Base-by-base conservation (phyloP, 2,888 invertebrate species). In the Amblyjoppa fuscipennis region DNA sequence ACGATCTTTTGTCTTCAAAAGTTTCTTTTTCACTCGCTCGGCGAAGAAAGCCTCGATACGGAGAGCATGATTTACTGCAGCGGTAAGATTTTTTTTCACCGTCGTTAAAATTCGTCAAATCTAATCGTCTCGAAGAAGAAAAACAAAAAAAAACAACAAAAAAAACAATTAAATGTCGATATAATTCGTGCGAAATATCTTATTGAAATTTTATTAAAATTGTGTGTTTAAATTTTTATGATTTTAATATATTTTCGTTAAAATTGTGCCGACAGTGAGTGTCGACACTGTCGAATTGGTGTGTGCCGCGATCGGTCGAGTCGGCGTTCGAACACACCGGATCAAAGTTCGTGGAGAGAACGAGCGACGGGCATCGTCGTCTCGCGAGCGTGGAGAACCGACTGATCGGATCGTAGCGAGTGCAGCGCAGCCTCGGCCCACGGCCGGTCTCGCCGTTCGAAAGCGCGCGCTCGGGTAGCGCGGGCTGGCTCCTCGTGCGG, bases 311-410 rank as follows among this genome's bases (percentile, higher is more conserved):
- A 86, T 85, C 85, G 82, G 68, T 85, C 78, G 69, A 20, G 81
- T 75, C 70, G 80, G 71, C 77, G 64, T 68, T 68, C 38, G 71
- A 73, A 73, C 59, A 82, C 74, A 61, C 59, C 81, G 81, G 90
- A 89, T 91, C 90, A 91, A 90, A 91, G 91, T 90, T 90, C 89
- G 86, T 76, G 64, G 78, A 73, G 79, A 70, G 79, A 61, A 56
- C 83, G 69, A 87, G 83, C 85, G 86, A 78, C 64, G 79, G 84
- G 74, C 83, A 87, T 92, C 91, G 91, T 92, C 90, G 90, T 91
- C 88, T 91, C 91, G 91, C 90, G 91, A 91, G 91, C 92, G 91
- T 92, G 92, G 91, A 91, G 92, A 91, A 92, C 91, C 91, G 91
- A 92, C 92, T 92, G 92, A 92, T 92, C 89, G 78, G 49, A 59